phyloP scores from a whole-genome alignment of 2,113 vertebrate genomes.

The Callipepla squamata region DNA sequence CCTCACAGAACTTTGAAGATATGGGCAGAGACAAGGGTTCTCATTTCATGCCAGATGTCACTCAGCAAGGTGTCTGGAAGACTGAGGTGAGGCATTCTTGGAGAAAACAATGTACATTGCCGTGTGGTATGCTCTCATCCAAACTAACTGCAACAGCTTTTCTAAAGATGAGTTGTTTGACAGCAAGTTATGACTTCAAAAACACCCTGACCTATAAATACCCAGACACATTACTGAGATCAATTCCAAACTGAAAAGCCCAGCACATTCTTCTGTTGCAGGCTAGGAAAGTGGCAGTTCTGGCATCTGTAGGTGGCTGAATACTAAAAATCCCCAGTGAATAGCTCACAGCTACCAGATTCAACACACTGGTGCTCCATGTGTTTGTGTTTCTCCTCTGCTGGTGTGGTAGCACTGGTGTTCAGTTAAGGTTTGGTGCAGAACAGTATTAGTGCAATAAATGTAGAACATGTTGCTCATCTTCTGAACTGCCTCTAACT shows the following conservation, averaged over 20 bases:
- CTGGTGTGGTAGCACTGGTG: neutral
- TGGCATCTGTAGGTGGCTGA: neutral
- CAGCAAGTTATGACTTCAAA: neutral
- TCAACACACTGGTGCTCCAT: neutral
- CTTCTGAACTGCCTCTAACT: neutral
- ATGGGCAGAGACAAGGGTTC: neutral
- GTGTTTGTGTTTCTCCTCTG: neutral
- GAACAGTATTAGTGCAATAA: neutral
- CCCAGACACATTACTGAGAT: neutral
- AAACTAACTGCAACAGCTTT: neutral
- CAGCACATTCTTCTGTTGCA: neutral
- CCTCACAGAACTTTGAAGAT: neutral
- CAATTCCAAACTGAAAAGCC: neutral
- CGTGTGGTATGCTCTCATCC: neutral
- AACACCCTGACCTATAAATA: neutral
- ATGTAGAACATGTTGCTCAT: neutral
- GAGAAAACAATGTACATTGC: neutral
- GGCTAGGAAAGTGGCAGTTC: neutral
- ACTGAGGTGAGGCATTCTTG: neutral
- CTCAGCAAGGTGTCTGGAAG: constrained; percentile 6
- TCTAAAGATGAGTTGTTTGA: neutral
- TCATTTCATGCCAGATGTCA: neutral
- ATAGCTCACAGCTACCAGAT: neutral
- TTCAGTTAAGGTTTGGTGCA: neutral
- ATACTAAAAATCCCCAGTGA: neutral